phyloP scores from a whole-genome alignment of 2,113 vertebrate genomes.

The Mastomys coucha region DNA sequence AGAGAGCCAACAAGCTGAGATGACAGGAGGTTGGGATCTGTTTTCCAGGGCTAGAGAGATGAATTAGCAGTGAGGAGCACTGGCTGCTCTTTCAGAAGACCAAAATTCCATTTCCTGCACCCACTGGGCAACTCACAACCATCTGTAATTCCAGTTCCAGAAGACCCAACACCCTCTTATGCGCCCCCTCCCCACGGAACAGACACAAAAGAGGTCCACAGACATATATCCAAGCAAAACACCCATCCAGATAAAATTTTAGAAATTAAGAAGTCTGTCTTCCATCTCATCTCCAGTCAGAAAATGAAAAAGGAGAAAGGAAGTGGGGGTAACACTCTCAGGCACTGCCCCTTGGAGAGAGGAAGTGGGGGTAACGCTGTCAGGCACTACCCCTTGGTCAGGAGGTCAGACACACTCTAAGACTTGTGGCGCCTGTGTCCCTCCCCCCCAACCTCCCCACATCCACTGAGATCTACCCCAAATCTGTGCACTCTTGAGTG shows the following conservation, averaged over 20 bases:
- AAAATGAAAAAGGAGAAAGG: not conserved
- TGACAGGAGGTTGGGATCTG: not conserved
- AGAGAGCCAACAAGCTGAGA: not conserved
- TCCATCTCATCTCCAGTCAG: not conserved
- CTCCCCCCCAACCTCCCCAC: too few relatives aligned
- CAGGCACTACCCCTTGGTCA: too few relatives aligned
- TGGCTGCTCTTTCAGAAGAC: not conserved
- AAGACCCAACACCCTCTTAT: not conserved
- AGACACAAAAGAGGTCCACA: not conserved
- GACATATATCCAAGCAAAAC: not conserved
- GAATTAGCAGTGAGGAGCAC: not conserved
- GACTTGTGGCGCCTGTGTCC: too few relatives aligned
- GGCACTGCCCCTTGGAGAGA: too few relatives aligned
- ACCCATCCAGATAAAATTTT: not conserved
- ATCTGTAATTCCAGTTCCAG: not conserved
- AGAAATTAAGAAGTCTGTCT: not conserved
- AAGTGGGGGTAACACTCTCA: not conserved
- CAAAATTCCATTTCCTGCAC: not conserved
- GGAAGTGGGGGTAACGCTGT: not conserved
- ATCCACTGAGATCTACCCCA: not conserved
- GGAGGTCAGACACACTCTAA: not conserved
- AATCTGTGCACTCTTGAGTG: not conserved
- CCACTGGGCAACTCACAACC: not conserved
- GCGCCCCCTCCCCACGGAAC: not conserved
- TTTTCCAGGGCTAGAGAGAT: not conserved